These are phyloP conservation scores for Scaptomyza caliginosa DNA, from an alignment of 2,888 invertebrate genomes.

Conservation along the genomic window DNA sequence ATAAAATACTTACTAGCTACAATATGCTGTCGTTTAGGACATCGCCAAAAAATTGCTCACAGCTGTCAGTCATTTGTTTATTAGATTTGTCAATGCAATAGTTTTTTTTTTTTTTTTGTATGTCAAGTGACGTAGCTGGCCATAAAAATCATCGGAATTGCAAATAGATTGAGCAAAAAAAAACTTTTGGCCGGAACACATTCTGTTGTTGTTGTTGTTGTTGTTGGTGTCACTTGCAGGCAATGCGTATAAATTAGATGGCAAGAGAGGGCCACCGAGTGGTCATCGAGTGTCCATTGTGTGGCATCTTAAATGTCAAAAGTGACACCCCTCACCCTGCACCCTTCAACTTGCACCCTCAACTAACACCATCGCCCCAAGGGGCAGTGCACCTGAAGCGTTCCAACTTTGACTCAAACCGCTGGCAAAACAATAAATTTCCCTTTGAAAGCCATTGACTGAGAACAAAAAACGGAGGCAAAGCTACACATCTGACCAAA, in stretches of 20 bases:
- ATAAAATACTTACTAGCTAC: not conserved
- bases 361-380: slow-evolving; percentile 16
- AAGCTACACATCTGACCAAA: slow-evolving; percentile 26
- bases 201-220: slow-evolving; percentile 56
- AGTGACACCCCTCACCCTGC: slow-evolving; percentile 65
- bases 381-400: slow-evolving; percentile 67
- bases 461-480: slow-evolving; percentile 45
- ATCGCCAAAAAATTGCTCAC: slow-evolving; percentile 45
- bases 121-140: slow-evolving; percentile 29
- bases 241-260: slow-evolving; percentile 81
- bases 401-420: slow-evolving; percentile 68
- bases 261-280: slow-evolving; percentile 25
- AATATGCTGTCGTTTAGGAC: slow-evolving; percentile 25
- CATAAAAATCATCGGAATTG: slow-evolving; percentile 71
- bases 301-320: slow-evolving; percentile 79
- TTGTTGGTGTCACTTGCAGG: slow-evolving; percentile 75
- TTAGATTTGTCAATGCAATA: slow-evolving; percentile 76
- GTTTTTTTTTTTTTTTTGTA: slow-evolving; percentile 36
- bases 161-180: slow-evolving; percentile 60
- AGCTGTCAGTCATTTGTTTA: slow-evolving; percentile 69
- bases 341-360: slow-evolving; percentile 39
- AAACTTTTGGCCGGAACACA: slow-evolving; percentile 63
- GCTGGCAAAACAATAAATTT: slow-evolving; percentile 77
- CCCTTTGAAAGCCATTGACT: slow-evolving; percentile 53
- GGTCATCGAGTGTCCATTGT: slow-evolving; percentile 61